phyloP scores from a whole-genome alignment of 2,888 invertebrate genomes.

The Shargacucullia verbasci region DNA sequence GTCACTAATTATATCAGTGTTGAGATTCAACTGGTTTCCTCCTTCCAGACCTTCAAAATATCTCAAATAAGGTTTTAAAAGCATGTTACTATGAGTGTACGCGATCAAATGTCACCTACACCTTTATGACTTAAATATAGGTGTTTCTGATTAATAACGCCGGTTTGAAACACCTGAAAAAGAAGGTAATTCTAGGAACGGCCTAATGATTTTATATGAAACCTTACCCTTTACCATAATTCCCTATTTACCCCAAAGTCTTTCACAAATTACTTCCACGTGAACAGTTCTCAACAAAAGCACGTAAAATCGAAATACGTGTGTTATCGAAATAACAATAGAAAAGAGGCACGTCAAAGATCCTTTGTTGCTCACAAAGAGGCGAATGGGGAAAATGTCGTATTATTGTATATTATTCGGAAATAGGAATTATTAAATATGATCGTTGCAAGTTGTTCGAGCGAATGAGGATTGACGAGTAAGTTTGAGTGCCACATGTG shows the following conservation, averaged over 20 bases:
- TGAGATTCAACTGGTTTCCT: too few relatives aligned
- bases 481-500: slow-evolving; percentile 3
- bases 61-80: too few relatives aligned
- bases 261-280: slow-evolving; percentile 47
- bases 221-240: slow-evolving; percentile 6
- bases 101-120: too few relatives aligned
- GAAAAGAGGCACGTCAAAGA: slow-evolving; percentile 38
- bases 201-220: slow-evolving; percentile 3
- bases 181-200: not conserved
- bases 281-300: slow-evolving; percentile 41
- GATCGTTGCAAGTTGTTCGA: slow-evolving; percentile 24
- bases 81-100: too few relatives aligned
- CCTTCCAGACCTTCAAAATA: too few relatives aligned
- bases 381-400: slow-evolving; percentile 19
- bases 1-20: too few relatives aligned
- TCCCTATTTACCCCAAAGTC: slow-evolving; percentile 17
- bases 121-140: too few relatives aligned
- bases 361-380: slow-evolving; percentile 39
- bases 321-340: slow-evolving; percentile 48
- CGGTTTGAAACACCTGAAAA: too few relatives aligned
- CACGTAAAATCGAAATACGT: slow-evolving; percentile 33
- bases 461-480: slow-evolving; percentile 7
- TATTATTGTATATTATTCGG: slow-evolving; percentile 33
- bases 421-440: slow-evolving; percentile 45
- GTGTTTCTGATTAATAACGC: too few relatives aligned